phyloP scores from a whole-genome alignment of 2,888 invertebrate species.

The Acleris laterana region DNA sequence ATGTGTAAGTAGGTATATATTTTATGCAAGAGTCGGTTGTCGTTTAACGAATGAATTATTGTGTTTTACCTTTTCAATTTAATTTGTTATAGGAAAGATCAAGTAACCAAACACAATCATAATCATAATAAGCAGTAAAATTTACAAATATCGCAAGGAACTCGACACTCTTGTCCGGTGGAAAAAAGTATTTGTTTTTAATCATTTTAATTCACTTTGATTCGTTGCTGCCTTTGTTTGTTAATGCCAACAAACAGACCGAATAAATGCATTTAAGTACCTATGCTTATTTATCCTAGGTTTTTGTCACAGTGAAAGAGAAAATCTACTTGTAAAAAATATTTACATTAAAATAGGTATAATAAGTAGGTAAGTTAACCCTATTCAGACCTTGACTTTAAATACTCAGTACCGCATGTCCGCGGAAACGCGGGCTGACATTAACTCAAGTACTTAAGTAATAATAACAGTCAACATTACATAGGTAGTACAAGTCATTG shows the following conservation, averaged over 20 bases:
- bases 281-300: too few relatives aligned
- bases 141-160: constrained; percentile 24
- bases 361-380: too few relatives aligned
- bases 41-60: too few relatives aligned
- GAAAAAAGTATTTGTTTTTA: neutral
- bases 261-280: neutral
- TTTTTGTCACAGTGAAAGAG: too few relatives aligned
- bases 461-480: constrained; percentile 12
- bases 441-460: constrained; percentile 16
- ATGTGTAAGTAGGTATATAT: too few relatives aligned
- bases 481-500: constrained; percentile 22
- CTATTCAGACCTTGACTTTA: constrained; percentile 9
- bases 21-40: too few relatives aligned
- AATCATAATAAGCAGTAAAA: neutral
- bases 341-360: too few relatives aligned
- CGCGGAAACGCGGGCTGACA: constrained; percentile 16
- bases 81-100: neutral
- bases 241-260: constrained; percentile 2
- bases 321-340: too few relatives aligned
- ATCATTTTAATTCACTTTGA: neutral
- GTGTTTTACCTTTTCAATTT: too few relatives aligned
- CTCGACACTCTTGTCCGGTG: constrained; percentile 23
- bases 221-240: constrained; percentile 3
- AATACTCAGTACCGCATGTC: constrained; percentile 1
- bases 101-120: neutral